Percentiles rank a stretch among this genome's conserved stretches.
Conservation (phyloP, 2,113 vertebrate species). For the Acinonyx jubatus region DNA sequence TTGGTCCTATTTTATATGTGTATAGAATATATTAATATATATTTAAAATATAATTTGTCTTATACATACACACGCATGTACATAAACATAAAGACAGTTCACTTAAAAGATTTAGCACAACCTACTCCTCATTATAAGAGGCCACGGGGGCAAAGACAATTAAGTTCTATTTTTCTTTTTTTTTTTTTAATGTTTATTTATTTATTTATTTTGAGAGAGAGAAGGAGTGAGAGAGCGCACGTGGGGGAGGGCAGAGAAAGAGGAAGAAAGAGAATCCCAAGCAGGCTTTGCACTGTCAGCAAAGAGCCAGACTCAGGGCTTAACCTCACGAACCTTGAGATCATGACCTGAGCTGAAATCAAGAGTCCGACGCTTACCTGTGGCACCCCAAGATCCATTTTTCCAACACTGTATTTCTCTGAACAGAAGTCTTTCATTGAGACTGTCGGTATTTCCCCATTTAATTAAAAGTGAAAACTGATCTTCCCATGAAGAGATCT, state of each 20-base stretch:
- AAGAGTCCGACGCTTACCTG: too few relatives aligned
- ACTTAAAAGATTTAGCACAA: not conserved
- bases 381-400: not conserved
- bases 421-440: not conserved
- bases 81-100: not conserved
- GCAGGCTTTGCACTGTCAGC: too few relatives aligned
- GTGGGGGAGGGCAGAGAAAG: too few relatives aligned
- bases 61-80: not conserved
- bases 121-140: not conserved
- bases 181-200: too few relatives aligned
- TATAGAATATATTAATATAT: not conserved
- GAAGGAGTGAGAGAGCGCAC: too few relatives aligned
- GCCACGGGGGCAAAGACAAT: not conserved
- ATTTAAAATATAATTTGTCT: not conserved
- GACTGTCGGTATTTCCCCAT: not conserved
- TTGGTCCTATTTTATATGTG: not conserved
- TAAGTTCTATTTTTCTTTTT: not conserved
- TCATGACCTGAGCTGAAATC: too few relatives aligned
- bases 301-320: too few relatives aligned
- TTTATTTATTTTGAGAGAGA: too few relatives aligned
- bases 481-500: slow-evolving; percentile 49
- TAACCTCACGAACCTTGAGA: too few relatives aligned
- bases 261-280: too few relatives aligned
- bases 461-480: slow-evolving; percentile 59
- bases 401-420: not conserved